Conservation (phyloP, 2,797 vertebrate genomes). For the Botia almorhae region DNA sequence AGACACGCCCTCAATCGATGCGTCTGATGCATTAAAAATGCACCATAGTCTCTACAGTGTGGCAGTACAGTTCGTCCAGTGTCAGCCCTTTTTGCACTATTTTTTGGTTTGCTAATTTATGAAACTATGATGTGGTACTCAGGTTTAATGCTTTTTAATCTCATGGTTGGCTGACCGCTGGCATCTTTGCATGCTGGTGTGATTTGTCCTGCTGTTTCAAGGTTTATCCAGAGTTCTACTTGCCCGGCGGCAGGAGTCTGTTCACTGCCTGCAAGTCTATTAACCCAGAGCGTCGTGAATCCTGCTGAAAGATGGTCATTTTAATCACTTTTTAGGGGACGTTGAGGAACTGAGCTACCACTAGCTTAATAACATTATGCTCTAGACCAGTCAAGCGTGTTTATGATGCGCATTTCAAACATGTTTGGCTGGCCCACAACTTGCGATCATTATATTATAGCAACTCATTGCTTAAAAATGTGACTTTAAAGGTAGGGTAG, state of each 20-base stretch:
- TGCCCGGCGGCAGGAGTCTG: background rate
- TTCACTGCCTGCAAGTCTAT: slow-evolving; percentile 4
- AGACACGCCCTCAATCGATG: background rate
- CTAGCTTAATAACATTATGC: slow-evolving; percentile 19
- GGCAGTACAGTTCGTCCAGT: background rate
- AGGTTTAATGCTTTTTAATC: slow-evolving; percentile 82
- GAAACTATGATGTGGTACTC: slow-evolving; percentile 65
- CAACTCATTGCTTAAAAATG: slow-evolving; percentile 3
- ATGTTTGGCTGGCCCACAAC: background rate
- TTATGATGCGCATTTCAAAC: slow-evolving; percentile 20
- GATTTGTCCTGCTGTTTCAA: slow-evolving; percentile 30
- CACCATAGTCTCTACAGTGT: background rate
- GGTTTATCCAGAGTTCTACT: slow-evolving; percentile 11
- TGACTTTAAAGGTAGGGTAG: background rate
- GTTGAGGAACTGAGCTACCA: slow-evolving; percentile 1
- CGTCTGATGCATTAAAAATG: background rate
- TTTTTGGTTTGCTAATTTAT: slow-evolving; percentile 32
- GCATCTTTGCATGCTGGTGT: slow-evolving; percentile 60
- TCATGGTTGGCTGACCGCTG: slow-evolving; percentile 78
- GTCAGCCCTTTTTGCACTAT: background rate
- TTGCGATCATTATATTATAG: background rate
- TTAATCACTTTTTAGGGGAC: slow-evolving; percentile 1
- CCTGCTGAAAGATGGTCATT: background rate
- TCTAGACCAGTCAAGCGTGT: slow-evolving; percentile 8
- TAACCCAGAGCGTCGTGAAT: slow-evolving; percentile 5